Evolutionary conservation across 2,113 vertebrate genomes (phyloP), one percentile per base, ranked within the genome.

Genomic region (Lamprotornis superbus): DNA sequence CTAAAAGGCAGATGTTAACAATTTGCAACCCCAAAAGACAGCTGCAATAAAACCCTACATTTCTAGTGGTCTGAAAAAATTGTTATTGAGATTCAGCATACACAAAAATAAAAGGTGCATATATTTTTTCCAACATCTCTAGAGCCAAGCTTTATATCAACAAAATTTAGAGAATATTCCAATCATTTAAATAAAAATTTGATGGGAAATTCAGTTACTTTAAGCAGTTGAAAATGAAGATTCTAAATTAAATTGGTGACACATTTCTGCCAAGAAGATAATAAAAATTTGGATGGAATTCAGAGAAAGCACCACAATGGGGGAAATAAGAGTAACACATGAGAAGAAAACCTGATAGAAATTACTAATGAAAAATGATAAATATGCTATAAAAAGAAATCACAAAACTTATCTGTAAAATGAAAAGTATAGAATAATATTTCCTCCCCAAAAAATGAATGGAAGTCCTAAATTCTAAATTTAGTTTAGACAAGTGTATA

Each of bases 1-100:
- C 96, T 96, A 94, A 97, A 93, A 98, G 97, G 97, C 97, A 98
- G 97, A 97, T 98, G 98, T 98, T 98, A 98, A 97, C 97, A 98
- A 97, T 98, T 98, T 98, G 71, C 95, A 97, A 81, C 69, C 93
- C 95, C 86, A 91, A 97, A 97, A 97, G 98, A 96, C 94, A 97
- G 96, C 90, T 96, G 95, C 87, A 95, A 94, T 97, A 97, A 97
- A 98, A 81, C 77, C 88, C 44, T 96, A 81, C 79, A 90, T 97
- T 97, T 90, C 92, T 83, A 49, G 85, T 37, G 12, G 83, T 97
- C 95, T 91, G 90, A 95, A 97, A 96, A 96, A 90, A 55, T 69
- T 94, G 87, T 96, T 93, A 46, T 14, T 90, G 94, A 92, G 57
- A 82, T 86, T 81, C 68, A 77, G 35, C 39, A 30, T n/a, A 60